These are phyloP conservation scores for Erpobdella octoculata DNA, from an alignment of 2,888 invertebrate genomes.

Conservation along the genomic window DNA sequence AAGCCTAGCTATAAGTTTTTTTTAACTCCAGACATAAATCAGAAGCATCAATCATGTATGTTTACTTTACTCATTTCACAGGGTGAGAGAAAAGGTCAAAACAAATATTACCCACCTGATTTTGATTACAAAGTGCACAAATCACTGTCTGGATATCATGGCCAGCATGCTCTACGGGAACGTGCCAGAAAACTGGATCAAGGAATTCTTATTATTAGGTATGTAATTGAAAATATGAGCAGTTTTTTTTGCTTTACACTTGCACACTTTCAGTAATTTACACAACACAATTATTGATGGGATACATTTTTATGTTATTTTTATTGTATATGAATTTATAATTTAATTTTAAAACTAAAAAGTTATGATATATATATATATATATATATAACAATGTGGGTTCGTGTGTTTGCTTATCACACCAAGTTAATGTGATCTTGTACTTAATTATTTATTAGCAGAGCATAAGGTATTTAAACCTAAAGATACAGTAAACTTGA, in stretches of 20 bases:
- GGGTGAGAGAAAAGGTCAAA: constrained; percentile 97
- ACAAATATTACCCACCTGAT: constrained; percentile 96
- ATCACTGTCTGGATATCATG: constrained; percentile 83
- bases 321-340: not conserved
- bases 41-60: too few species aligned
- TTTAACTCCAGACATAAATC: too few species aligned
- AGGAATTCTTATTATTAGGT: constrained; percentile 86
- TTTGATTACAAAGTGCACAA: constrained; percentile 85
- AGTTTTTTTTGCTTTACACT: not conserved
- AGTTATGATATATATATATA: not conserved
- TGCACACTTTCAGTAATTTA: not conserved
- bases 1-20: too few species aligned
- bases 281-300: too few species aligned
- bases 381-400: not conserved
- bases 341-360: not conserved
- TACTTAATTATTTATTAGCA: too few species aligned
- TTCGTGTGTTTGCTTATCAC: too few species aligned
- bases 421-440: too few species aligned
- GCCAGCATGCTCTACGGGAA: constrained; percentile 88
- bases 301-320: not conserved
- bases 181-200: constrained; percentile 79
- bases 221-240: too few species aligned
- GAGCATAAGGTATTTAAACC: too few species aligned
- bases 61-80: not conserved
- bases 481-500: too few species aligned